Base-by-base conservation (phyloP, 92 coral and sea anemone species). In the Pocillopora meandrina region DNA sequence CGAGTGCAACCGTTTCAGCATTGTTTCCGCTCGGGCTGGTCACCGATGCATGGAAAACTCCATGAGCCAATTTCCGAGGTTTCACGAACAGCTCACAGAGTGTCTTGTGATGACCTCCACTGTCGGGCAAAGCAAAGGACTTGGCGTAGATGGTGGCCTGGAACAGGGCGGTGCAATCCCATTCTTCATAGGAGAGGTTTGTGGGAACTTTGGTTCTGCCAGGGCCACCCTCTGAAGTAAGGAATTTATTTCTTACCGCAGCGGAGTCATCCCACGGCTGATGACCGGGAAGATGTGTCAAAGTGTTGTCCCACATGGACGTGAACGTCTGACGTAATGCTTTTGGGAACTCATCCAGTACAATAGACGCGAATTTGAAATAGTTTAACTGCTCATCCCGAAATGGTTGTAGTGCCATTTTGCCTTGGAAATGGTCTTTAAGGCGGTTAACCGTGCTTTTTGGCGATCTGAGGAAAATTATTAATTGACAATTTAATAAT, bases 221-320 rank as follows among this genome's bases (percentile, higher is more conserved):
- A 0, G 52, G 52, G 70, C 70, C 83, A 18, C 88, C 83, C 34
- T 85, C 88, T 21, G 59, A 20, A 42, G 42, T 2, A 0, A 61
- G 80, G 49, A 84, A 71, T 26, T 83, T 15, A 26, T 80, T 90
- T 31, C 93, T 72, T 15, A 83, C 91, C 0, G 57, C 86, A 47
- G 56, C 5, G 16, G 91, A 90, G 79, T 90, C 93, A 75, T 90
- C 93, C 91, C 93, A 90, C 0, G 61, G 89, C 62, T 83, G 89
- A 31, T 74, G 76, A 19, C 89, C 89, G 10, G 89, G 86, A 14
- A 26, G 71, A 31, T 79, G 70, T 49, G 82, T 89, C 74, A 72
- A 21, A 65, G 61, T 78, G 76, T 61, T 84, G 87, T 90, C 77
- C 93, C 93, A 90, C 91, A 90, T 71, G 18, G 87, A 61, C 55